A percentile compares a stretch with the other conserved stretches of the same genome.
phyloP scores from a whole-genome alignment of 2,113 vertebrate genomes.

The Himantopus leucocephalus region DNA sequence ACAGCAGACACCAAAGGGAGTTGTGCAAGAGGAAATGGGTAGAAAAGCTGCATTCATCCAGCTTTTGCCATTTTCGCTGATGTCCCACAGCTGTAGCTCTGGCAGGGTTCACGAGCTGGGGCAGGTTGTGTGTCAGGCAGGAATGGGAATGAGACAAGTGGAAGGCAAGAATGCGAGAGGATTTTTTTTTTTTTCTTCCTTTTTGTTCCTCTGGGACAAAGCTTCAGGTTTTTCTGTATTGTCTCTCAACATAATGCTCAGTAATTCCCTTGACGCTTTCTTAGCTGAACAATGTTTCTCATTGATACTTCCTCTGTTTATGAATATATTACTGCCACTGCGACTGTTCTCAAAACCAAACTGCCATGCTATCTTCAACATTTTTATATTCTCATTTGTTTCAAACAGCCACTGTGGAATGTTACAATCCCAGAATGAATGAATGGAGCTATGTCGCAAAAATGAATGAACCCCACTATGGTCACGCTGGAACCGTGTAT shows the following conservation, averaged over 20 bases:
- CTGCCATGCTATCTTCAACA: not conserved
- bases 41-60: not conserved
- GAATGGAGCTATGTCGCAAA: conserved; percentile 98
- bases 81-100: not conserved
- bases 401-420: conserved; percentile 91
- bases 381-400: not conserved
- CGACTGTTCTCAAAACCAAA: not conserved
- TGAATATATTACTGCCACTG: not conserved
- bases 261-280: not conserved
- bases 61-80: not conserved
- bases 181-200: not conserved
- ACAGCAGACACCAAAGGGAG: not conserved
- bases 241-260: not conserved
- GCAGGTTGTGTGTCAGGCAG: not conserved
- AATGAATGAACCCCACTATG: conserved; percentile 98
- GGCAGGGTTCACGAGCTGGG: not conserved
- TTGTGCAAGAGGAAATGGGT: not conserved
- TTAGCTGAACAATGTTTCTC: not conserved
- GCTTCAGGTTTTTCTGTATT: not conserved
- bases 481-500: conserved; percentile 95
- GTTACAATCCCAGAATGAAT: conserved; percentile 97
- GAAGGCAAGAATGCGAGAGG: not conserved
- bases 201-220: not conserved
- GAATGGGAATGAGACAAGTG: not conserved
- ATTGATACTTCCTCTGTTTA: not conserved